Evolutionary conservation across 1,140 invertebrate genomes (phyloP), one percentile per base, ranked within the genome.

Genomic region (Scaptomyza pallida): DNA sequence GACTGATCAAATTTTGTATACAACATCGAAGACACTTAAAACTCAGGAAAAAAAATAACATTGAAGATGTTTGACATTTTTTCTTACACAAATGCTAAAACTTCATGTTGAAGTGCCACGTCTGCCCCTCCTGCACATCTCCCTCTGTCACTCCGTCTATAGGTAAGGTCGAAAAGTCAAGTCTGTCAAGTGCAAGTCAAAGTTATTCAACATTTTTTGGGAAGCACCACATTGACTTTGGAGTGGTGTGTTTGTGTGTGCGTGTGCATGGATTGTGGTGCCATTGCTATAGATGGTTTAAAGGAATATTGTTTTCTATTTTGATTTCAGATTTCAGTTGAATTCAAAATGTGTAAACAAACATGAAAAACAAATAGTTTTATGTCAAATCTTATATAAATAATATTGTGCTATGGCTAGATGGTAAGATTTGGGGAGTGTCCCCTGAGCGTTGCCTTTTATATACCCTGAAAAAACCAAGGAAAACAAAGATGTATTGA

Each of bases 101-200:
- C 10, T n/a, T 37, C 12, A n/a, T n/a, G 33, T n/a, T n/a, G 12
- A n/a, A 37, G 33, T 37, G 33, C 33, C 10, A 37, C n/a, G 33
- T 12, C n/a, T 5, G 12, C 33, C 33, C 12, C 12, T n/a, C 12
- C n/a, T n/a, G 10, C 10, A n/a, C n/a, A n/a, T n/a, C n/a, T n/a
- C n/a, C 33, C 0, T 5, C 12, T 3, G 12, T 37, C 33, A 4
- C 33, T n/a, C 33, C n/a, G n/a, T 35, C 12, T 4, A n/a, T n/a
- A 37, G 33, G 12, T 37, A 8, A n/a, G 33, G 33, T 37, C 12
- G 33, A 37, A 12, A n/a, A n/a, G 33, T 37, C 33, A 37, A 37
- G 33, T 37, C n/a, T n/a, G 33, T 37, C 33, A 37, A 37, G 33
- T 37, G 33, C 33, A n/a, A n/a, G 33, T 37, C 33, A 37, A 37